Evolutionary conservation across 2,888 invertebrate species (phyloP).

Genomic region (Aplocera efformata): DNA sequence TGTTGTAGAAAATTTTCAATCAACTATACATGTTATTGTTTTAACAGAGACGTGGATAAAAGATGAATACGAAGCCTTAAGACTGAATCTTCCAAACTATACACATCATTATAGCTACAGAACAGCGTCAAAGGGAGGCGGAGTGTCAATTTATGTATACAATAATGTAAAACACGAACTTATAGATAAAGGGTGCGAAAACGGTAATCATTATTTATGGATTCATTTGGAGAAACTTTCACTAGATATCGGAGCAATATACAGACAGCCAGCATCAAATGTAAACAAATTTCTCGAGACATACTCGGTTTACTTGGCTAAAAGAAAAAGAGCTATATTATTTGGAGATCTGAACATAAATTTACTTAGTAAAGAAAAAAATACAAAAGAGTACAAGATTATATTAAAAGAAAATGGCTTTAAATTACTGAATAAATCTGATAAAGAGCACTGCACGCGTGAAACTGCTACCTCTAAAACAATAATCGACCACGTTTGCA

Average conservation of each 20-base stretch:
- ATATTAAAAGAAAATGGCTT: conserved; percentile 14
- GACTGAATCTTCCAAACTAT: conserved; percentile 11
- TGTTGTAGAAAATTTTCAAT: conserved; percentile 5
- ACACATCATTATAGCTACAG: conserved; percentile 26
- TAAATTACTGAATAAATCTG: conserved; percentile 23
- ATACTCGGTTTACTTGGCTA: conserved; percentile 14
- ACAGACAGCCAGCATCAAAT: conserved; percentile 19
- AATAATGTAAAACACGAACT: conserved; percentile 24
- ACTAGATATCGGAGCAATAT: conserved; percentile 14
- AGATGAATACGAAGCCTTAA: conserved; percentile 3
- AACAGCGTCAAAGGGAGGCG: conserved; percentile 26
- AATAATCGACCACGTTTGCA: conserved; percentile 28
- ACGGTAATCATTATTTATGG: conserved; percentile 33
- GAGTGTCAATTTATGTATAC: conserved; percentile 32
- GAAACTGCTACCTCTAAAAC: conserved; percentile 19
- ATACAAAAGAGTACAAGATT: conserved; percentile 7
- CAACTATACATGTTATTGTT: conserved; percentile 5
- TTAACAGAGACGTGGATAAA: conserved; percentile 13
- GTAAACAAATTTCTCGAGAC: conserved; percentile 18
- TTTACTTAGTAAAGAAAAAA: conserved; percentile 6
- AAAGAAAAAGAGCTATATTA: conserved; percentile 14
- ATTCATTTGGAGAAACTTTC: conserved; percentile 16
- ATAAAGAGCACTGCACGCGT: conserved; percentile 23
- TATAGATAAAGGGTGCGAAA: conserved; percentile 17
- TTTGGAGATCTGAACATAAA: conserved; percentile 24